Evolutionary conservation across 2,113 vertebrate genomes (phyloP), one percentile per base, ranked within the genome.

Genomic region (Cheirogaleus medius): DNA sequence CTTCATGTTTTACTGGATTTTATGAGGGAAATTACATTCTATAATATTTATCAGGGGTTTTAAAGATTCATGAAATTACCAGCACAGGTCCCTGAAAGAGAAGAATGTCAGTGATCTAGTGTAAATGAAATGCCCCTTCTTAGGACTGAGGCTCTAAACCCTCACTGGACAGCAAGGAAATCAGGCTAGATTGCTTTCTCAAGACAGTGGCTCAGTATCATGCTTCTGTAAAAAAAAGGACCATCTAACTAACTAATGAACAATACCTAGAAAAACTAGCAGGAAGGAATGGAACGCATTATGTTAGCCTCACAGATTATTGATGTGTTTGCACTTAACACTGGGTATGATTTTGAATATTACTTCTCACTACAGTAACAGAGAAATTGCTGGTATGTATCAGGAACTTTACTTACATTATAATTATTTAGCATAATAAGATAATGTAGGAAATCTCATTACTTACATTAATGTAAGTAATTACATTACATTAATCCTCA

Each of bases 1-100:
- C 63, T 96, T 86, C 96, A 93, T 94, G 56, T 97, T 97, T 96
- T 97, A 94, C 56, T 91, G 49, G 87, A 96, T 89, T 95, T 97
- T 95, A 97, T 96, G 88, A 94, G 66, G 89, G 91, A 91, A 94
- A 95, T 97, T 97, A 92, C 86, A 74, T 89, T 94, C 68, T 84
- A 34, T 96, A 96, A 89, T 82, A 83, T 86, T 90, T 90, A 80
- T 47, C 91, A 47, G 78, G 71, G 39, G 8, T 83, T 87, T 96
- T 93, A 97, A 96, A 97, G 82, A 96, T 89, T 97, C 78, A 96
- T 97, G 89, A 96, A 95, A 97, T 94, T 73, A 91, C 97, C 54
- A 80, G 63, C 58, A 47, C 5, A 39, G 42, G 68, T 83, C 78
- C 47, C 82, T 64, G 17, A 89, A 93, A 86, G 47, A 97, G 85